These are phyloP conservation scores for Drosophila niveifrons DNA, from an alignment of 2,888 invertebrate genomes.

Conservation along the genomic window DNA sequence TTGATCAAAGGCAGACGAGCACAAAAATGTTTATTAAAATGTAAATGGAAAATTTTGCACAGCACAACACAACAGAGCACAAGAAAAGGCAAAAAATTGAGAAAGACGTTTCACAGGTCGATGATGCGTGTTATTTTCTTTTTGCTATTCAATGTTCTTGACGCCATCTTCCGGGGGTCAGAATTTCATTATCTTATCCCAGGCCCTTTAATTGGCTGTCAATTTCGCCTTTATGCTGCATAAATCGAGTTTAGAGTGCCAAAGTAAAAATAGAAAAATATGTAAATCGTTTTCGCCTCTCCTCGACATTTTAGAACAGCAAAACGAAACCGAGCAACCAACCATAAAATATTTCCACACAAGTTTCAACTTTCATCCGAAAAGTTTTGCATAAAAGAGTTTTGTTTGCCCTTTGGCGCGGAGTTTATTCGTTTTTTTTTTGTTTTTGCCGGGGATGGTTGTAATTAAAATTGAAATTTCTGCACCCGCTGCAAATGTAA, in stretches of 20 bases:
- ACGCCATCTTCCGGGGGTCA: constrained; percentile 20
- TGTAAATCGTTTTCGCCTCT: constrained; percentile 39
- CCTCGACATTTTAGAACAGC: background rate
- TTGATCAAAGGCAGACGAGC: constrained; percentile 61
- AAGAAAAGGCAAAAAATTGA: background rate
- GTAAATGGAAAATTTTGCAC: constrained; percentile 45
- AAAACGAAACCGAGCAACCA: too few species aligned
- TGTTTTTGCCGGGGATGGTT: background rate
- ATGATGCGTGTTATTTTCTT: constrained; percentile 52
- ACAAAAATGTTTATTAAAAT: constrained; percentile 62
- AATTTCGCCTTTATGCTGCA: constrained; percentile 47
- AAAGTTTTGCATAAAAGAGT: constrained; percentile 29
- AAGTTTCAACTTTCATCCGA: constrained; percentile 31
- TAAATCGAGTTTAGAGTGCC: constrained; percentile 46
- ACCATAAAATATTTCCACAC: constrained; percentile 1
- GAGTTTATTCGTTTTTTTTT: constrained; percentile 1
- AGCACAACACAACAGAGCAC: constrained; percentile 21
- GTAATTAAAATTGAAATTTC: constrained; percentile 44
- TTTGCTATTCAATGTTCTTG: constrained; percentile 11
- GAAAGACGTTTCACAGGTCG: constrained; percentile 29
- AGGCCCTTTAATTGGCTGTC: constrained; percentile 58
- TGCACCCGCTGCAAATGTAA: constrained; percentile 1
- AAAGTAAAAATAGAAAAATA: constrained; percentile 37
- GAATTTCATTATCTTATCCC: constrained; percentile 60
- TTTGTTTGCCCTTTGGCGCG: constrained; percentile 1